A percentile compares a stretch with the other conserved stretches of the same genome.
Evolutionary conservation across 1,140 invertebrate genomes (phyloP).

Genomic region (Drosophila auraria): DNA sequence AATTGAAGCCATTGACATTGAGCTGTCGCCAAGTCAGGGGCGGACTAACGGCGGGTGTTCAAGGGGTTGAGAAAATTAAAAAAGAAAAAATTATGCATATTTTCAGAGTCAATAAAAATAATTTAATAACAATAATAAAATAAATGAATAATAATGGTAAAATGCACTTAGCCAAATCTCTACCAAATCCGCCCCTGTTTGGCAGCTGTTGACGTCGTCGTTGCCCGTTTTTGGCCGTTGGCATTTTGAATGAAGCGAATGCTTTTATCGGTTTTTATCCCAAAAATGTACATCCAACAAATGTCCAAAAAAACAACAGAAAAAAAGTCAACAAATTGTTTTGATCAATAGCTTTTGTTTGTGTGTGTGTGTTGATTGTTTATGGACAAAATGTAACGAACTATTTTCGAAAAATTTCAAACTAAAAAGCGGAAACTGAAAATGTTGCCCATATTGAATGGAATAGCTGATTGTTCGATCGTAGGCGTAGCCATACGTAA

Average conservation of each 20-base stretch:
- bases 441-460: constrained; percentile 53
- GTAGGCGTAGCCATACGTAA: constrained; percentile 27
- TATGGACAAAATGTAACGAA: constrained; percentile 68
- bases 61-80: too few species aligned
- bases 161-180: neutral
- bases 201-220: constrained; percentile 12
- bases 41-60: neutral
- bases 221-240: constrained; percentile 72
- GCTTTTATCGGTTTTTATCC: constrained; percentile 70
- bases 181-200: neutral
- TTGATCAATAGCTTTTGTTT: constrained; percentile 11
- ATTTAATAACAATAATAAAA: neutral
- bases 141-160: neutral
- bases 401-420: constrained; percentile 49
- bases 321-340: constrained; percentile 19
- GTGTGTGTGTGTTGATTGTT: constrained; percentile 20
- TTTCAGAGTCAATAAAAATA: too few species aligned
- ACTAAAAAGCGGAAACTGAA: constrained; percentile 65
- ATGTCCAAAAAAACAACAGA: constrained; percentile 18
- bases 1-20: constrained; percentile 75
- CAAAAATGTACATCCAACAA: constrained; percentile 69
- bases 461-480: constrained; percentile 7
- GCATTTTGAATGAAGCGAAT: constrained; percentile 59
- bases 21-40: constrained; percentile 49
- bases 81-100: too few species aligned